phyloP scores from a whole-genome alignment of 1,140 invertebrate genomes.

The Pogonomyrmex californicus region DNA sequence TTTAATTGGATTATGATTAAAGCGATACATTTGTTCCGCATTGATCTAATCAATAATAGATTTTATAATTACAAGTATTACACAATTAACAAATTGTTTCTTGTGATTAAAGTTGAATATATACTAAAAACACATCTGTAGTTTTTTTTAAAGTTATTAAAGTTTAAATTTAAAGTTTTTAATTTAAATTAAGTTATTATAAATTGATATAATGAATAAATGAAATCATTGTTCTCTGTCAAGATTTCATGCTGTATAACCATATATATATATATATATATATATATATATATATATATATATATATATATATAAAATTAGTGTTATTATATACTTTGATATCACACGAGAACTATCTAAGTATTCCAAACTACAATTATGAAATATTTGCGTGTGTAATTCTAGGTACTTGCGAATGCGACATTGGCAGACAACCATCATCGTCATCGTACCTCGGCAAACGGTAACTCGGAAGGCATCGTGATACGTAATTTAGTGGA shows the following conservation, averaged over 20 bases:
- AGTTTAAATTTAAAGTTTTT: neutral
- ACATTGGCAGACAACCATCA: constrained; percentile 76
- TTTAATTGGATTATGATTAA: neutral
- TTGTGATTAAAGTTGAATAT: neutral
- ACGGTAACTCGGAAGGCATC: constrained; percentile 80
- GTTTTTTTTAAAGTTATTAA: neutral
- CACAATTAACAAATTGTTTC: neutral
- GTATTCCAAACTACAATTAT: neutral
- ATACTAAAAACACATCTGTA: neutral
- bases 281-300: neutral
- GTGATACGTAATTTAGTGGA: constrained; percentile 81
- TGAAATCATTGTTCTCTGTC: too few species aligned
- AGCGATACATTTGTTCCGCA: neutral
- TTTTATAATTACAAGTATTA: neutral
- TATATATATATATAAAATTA: neutral
- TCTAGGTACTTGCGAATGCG: constrained; percentile 81
- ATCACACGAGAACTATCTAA: neutral
- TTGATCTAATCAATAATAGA: neutral
- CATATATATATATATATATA: too few species aligned
- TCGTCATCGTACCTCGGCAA: constrained; percentile 66
- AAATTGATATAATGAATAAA: too few species aligned
- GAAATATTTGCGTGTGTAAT: neutral
- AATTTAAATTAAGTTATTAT: neutral
- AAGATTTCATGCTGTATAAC: too few species aligned
- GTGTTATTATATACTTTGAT: neutral